These are phyloP conservation scores for Drosophila paucipuncta DNA, from an alignment of 2,888 invertebrate genomes.

Conservation along the genomic window DNA sequence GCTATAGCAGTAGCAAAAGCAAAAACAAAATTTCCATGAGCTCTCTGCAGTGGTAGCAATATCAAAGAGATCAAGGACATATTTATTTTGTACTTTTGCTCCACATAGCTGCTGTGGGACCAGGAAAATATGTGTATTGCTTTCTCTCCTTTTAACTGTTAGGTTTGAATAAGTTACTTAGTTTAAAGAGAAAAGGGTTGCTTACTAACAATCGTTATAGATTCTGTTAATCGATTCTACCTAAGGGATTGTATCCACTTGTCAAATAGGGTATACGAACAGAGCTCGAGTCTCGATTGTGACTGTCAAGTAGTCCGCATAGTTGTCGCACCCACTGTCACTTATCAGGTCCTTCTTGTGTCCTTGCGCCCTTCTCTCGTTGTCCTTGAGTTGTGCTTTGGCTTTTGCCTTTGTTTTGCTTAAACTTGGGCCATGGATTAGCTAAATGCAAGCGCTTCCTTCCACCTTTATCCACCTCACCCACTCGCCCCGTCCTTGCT, in stretches of 20 bases:
- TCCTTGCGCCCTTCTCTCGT: constrained; percentile 23
- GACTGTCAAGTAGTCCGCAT: constrained; percentile 75
- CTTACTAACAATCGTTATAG: no score
- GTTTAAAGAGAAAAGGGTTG: neutral
- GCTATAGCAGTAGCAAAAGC: neutral
- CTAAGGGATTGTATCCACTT: no score
- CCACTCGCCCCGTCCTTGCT: constrained; percentile 1
- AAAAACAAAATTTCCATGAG: neutral
- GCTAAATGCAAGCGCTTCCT: constrained; percentile 63
- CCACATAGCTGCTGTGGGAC: neutral
- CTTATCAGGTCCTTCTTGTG: constrained; percentile 41
- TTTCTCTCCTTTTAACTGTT: neutral
- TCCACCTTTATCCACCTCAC: constrained; percentile 3
- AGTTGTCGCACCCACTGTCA: constrained; percentile 52
- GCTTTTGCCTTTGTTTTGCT: constrained; percentile 68
- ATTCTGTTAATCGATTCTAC: no score
- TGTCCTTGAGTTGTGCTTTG: constrained; percentile 55
- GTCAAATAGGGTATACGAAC: constrained; percentile 29
- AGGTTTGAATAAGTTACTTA: neutral
- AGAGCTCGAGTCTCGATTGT: constrained; percentile 47
- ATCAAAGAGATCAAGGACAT: neutral
- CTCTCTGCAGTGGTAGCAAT: neutral
- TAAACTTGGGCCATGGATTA: constrained; percentile 72
- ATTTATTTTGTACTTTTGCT: neutral
- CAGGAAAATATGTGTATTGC: neutral